Conservation (phyloP, 1,140 invertebrate genomes). For the fruit fly (Drosophila melanogaster) region DNA sequence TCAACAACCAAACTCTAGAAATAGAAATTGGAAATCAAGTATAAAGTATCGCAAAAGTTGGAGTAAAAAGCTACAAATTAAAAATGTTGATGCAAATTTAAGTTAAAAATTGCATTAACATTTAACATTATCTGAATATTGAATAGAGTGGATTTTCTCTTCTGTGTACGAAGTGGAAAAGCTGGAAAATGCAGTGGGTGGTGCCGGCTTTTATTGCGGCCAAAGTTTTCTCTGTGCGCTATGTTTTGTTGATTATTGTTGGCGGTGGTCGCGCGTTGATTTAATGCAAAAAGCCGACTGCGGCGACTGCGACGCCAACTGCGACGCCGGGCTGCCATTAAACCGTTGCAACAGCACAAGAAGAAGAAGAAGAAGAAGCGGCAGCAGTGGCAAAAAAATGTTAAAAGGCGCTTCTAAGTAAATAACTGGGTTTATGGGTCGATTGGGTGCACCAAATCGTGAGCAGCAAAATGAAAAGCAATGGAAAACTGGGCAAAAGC, state of each 20-base stretch:
- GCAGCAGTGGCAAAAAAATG: slow-evolving; percentile 54
- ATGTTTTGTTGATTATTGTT: slow-evolving; percentile 79
- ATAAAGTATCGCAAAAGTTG: no score
- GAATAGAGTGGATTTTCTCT: not conserved
- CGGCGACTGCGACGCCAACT: slow-evolving; percentile 16
- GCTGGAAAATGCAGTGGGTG: not conserved
- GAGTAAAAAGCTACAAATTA: no score
- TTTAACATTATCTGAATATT: no score
- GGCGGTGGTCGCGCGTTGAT: slow-evolving; percentile 68
- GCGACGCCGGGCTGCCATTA: slow-evolving; percentile 51
- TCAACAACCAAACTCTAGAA: no score
- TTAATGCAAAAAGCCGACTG: slow-evolving; percentile 77
- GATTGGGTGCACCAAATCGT: slow-evolving; percentile 84
- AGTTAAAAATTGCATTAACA: no score
- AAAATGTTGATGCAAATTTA: no score
- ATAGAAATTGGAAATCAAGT: no score
- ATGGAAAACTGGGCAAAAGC: slow-evolving; percentile 14
- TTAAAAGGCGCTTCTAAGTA: slow-evolving; percentile 83
- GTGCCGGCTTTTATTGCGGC: slow-evolving; percentile 54
- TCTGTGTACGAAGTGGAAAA: slow-evolving; percentile 3
- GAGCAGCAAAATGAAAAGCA: slow-evolving; percentile 64
- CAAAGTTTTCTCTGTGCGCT: slow-evolving; percentile 42
- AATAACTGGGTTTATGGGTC: slow-evolving; percentile 84
- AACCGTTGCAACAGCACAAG: slow-evolving; percentile 44
- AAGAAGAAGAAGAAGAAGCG: slow-evolving; percentile 40